These are phyloP conservation scores for Salmo trutta DNA, from an alignment of 2,797 vertebrate genomes.

Conservation along the genomic window DNA sequence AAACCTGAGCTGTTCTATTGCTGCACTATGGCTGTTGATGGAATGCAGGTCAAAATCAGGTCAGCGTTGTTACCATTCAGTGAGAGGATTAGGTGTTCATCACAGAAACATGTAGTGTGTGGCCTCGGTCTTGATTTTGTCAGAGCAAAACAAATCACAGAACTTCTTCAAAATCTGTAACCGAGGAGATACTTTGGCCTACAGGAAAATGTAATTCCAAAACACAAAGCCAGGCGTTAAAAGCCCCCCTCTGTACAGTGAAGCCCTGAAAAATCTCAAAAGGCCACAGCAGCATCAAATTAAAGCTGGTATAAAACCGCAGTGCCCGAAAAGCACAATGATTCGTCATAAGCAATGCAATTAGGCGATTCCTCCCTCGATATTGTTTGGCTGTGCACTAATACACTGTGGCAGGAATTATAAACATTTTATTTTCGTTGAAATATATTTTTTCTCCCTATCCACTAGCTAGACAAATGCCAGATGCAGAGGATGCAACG, in stretches of 20 bases:
- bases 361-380: slow-evolving; percentile 56
- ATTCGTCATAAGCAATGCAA: slow-evolving; percentile 62
- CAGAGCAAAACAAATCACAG: background rate
- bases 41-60: slow-evolving; percentile 10
- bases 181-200: slow-evolving; percentile 13
- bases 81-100: background rate
- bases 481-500: slow-evolving; percentile 55
- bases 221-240: slow-evolving; percentile 29
- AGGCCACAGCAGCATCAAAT: slow-evolving; percentile 35
- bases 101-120: background rate
- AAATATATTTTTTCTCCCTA: slow-evolving; percentile 29
- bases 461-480: slow-evolving; percentile 57
- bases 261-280: slow-evolving; percentile 36
- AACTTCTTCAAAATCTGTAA: background rate
- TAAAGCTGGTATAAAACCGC: slow-evolving; percentile 46
- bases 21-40: background rate
- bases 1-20: background rate
- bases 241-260: slow-evolving; percentile 22
- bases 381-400: slow-evolving; percentile 37
- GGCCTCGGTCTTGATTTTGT: background rate
- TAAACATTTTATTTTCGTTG: slow-evolving; percentile 60
- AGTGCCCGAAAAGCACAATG: slow-evolving; percentile 34
- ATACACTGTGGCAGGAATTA: slow-evolving; percentile 58
- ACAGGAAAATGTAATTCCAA: slow-evolving; percentile 17
- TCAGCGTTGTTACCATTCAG: slow-evolving; percentile 10